Percentiles rank a stretch among this genome's conserved stretches.
These are phyloP conservation scores for Bergia sp. DNA, from an alignment of 92 coral and sea anemone species.

Conservation along the genomic window DNA sequence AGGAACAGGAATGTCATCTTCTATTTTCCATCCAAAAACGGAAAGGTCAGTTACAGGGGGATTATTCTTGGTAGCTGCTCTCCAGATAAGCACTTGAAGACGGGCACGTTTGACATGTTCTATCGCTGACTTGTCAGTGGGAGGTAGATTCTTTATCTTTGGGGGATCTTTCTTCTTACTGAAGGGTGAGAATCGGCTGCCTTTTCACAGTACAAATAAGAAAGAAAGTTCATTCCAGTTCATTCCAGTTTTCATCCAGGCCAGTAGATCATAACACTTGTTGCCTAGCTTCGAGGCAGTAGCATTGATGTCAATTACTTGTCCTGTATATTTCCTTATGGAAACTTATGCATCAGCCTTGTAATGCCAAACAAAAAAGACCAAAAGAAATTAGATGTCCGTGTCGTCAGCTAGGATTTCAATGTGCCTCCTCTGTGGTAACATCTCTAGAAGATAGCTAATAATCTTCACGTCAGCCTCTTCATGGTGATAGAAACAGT, in stretches of 20 bases:
- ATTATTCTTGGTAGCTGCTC: conserved; percentile 23
- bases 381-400: conserved; percentile 16
- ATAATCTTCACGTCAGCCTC: conserved; percentile 20
- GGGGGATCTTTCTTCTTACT: conserved; percentile 17
- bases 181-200: conserved; percentile 7
- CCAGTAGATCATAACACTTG: conserved; percentile 33
- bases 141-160: conserved; percentile 9
- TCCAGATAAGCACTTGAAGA: not conserved
- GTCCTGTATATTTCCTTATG: conserved; percentile 17
- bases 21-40: conserved; percentile 25
- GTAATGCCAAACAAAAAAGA: conserved; percentile 3
- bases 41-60: conserved; percentile 21
- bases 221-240: not conserved
- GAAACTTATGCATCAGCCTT: conserved; percentile 18
- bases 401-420: conserved; percentile 31
- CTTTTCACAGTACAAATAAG: conserved; percentile 3
- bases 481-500: conserved; percentile 15
- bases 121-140: not conserved
- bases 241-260: not conserved
- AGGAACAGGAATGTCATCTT: conserved; percentile 39
- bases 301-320: conserved; percentile 22
- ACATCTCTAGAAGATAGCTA: conserved; percentile 28
- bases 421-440: conserved; percentile 36
- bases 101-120: conserved; percentile 9
- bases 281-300: conserved; percentile 28